Evolutionary conservation across 30 jellyfish, hydroid and myxozoan species (phyloP).

Genomic region (Calvadosia cruxmelitensis): DNA sequence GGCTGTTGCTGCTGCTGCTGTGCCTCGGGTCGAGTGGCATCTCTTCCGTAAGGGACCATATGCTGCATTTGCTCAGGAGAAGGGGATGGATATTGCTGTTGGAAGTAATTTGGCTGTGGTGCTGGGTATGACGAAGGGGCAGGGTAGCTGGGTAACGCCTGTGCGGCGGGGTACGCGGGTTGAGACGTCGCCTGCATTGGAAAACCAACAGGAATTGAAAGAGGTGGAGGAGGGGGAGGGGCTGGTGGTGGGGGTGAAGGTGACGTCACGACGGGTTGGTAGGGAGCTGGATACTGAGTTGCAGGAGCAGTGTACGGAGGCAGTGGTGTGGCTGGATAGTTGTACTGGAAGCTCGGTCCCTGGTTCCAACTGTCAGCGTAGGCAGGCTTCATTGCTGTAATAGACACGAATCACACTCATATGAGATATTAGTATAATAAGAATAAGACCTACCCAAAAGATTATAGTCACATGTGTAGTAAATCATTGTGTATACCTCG

Average conservation of each 20-base stretch:
- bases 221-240: conserved; percentile 21
- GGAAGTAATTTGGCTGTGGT: conserved; percentile 10
- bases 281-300: not conserved
- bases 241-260: conserved; percentile 17
- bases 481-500: no score
- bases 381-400: not conserved
- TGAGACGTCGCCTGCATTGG: not conserved
- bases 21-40: not conserved
- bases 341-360: not conserved
- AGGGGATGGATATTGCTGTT: conserved; percentile 21
- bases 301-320: not conserved
- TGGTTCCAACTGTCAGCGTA: not conserved
- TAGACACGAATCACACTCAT: not conserved
- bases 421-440: no score
- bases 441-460: no score
- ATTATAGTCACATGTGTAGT: no score
- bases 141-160: conserved; percentile 16
- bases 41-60: not conserved
- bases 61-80: conserved; percentile 18
- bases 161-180: conserved; percentile 7
- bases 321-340: conserved; percentile 1
- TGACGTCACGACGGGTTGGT: conserved; percentile 24
- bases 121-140: no score
- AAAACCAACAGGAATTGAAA: conserved; percentile 1
- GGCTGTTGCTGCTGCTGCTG: conserved; percentile 14